Conservation (phyloP, 2,888 invertebrate species). For the Callosobruchus maculatus region DNA sequence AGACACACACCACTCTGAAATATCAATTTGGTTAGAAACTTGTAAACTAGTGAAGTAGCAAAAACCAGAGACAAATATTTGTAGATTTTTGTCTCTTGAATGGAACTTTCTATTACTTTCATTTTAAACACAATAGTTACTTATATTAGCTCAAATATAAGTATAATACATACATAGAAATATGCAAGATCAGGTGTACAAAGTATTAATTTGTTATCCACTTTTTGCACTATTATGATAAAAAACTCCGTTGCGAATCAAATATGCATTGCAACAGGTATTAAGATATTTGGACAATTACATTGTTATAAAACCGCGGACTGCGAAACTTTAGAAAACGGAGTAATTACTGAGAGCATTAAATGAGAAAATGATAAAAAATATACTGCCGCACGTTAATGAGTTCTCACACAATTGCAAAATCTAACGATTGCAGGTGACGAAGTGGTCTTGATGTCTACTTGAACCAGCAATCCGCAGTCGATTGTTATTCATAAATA, state of each 20-base stretch:
- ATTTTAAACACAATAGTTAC: too few species aligned
- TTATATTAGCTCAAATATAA: too few species aligned
- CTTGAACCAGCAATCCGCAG: neutral
- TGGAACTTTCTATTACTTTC: too few species aligned
- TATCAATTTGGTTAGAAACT: too few species aligned
- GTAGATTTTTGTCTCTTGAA: too few species aligned
- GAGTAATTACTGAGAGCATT: neutral
- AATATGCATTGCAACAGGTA: neutral
- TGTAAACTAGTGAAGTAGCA: too few species aligned
- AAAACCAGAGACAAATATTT: too few species aligned
- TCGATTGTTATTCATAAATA: neutral
- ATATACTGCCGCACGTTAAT: neutral
- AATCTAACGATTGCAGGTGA: neutral
- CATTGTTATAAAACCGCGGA: neutral
- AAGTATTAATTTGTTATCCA: neutral
- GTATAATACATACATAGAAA: too few species aligned
- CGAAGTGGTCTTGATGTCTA: neutral
- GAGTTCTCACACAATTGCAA: neutral
- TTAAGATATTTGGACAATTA: neutral
- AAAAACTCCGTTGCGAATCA: neutral
- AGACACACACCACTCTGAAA: too few species aligned
- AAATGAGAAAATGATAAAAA: neutral
- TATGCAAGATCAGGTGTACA: too few species aligned
- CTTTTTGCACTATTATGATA: neutral
- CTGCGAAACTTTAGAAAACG: neutral